Conservation (phyloP, 2,797 vertebrate genomes). For the Coregonus ussuriensis region DNA sequence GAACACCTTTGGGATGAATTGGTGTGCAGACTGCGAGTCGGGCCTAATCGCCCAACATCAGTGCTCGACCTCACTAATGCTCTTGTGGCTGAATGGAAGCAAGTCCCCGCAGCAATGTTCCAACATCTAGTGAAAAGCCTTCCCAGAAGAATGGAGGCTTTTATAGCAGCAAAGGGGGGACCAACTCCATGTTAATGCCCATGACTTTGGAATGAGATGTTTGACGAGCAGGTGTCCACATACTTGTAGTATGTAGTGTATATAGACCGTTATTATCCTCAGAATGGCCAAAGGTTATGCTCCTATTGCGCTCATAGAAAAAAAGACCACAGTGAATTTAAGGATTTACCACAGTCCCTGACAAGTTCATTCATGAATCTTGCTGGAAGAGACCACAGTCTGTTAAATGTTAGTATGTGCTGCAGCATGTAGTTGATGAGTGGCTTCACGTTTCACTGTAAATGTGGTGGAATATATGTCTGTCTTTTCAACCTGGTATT, state of each 20-base stretch:
- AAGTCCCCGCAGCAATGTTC: too few species aligned
- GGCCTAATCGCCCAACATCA: too few species aligned
- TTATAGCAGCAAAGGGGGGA: too few species aligned
- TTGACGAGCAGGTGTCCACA: too few species aligned
- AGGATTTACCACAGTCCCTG: conserved; percentile 36
- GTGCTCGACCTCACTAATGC: too few species aligned
- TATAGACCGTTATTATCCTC: conserved; percentile 44
- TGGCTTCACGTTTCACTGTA: neutral
- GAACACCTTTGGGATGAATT: too few species aligned
- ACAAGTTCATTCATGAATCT: conserved; percentile 66
- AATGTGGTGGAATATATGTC: conserved; percentile 7
- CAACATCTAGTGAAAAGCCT: too few species aligned
- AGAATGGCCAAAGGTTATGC: conserved; percentile 37
- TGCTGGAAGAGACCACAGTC: conserved; percentile 30
- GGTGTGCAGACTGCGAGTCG: too few species aligned
- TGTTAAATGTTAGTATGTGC: conserved; percentile 35
- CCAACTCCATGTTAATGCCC: too few species aligned
- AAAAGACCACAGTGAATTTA: conserved; percentile 17
- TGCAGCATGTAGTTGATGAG: conserved; percentile 15
- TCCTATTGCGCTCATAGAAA: conserved; percentile 54
- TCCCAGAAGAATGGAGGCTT: too few species aligned
- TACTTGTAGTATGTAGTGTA: neutral
- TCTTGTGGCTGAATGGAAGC: too few species aligned
- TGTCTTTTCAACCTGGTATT: conserved; percentile 1
- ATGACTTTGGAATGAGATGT: too few species aligned